These are phyloP conservation scores for Tenualosa thibaudeaui DNA, from an alignment of 2,797 vertebrate genomes.

Conservation along the genomic window DNA sequence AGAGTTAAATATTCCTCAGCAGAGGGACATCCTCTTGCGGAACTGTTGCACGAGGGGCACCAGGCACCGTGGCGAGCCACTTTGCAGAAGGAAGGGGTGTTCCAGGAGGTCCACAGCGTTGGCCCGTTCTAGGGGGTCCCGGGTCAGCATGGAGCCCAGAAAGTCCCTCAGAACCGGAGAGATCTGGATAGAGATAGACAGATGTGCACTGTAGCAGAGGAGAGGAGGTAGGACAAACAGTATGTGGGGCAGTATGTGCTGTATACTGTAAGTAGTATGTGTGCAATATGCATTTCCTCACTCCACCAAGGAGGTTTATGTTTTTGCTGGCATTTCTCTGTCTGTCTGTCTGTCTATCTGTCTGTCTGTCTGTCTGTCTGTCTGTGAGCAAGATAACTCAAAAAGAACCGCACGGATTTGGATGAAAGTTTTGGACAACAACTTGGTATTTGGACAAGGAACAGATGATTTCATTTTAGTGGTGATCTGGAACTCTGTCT, in stretches of 20 bases:
- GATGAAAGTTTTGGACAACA: no score
- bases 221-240: background rate
- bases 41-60: slow-evolving; percentile 88
- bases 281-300: no score
- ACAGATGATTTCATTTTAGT: no score
- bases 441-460: no score
- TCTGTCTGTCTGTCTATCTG: no score
- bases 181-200: slow-evolving; percentile 63
- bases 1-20: slow-evolving; percentile 64
- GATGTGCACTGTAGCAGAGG: background rate
- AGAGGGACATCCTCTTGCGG: slow-evolving; percentile 85
- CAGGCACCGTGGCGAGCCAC: slow-evolving; percentile 81
- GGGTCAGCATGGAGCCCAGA: slow-evolving; percentile 85
- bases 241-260: background rate
- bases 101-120: slow-evolving; percentile 82
- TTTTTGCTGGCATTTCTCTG: no score
- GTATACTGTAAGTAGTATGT: no score
- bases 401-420: no score
- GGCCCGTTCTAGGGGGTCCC: slow-evolving; percentile 79
- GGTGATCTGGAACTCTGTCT: no score
- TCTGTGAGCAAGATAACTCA: no score
- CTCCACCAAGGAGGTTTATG: no score
- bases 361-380: no score
- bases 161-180: slow-evolving; percentile 90
- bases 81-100: slow-evolving; percentile 90